These are phyloP conservation scores for Macrobrachium nipponense DNA, from an alignment of 1,140 invertebrate species.

Conservation along the genomic window DNA sequence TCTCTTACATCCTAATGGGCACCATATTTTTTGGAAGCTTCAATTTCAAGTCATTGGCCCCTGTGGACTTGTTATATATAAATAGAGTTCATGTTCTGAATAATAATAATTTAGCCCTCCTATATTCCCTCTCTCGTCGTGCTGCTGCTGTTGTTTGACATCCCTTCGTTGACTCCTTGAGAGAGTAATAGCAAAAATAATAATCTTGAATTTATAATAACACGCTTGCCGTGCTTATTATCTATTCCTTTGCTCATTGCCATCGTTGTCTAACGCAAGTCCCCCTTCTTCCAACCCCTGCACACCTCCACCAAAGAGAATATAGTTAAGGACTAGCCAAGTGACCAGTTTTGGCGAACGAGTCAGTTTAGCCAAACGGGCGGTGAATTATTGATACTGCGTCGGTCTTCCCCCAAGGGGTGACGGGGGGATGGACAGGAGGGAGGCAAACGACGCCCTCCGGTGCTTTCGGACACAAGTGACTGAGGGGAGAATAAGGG, in stretches of 20 bases:
- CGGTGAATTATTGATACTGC: conserved; percentile 15
- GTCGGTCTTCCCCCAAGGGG: neutral
- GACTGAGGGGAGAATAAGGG: neutral
- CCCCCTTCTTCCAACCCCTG: neutral
- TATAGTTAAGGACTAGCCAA: neutral
- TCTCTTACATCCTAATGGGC: too few species aligned
- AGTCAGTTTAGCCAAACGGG: conserved; percentile 1
- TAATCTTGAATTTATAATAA: too few species aligned
- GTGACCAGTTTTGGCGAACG: neutral
- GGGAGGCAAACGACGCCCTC: neutral
- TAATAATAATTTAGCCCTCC: too few species aligned
- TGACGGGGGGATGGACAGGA: neutral
- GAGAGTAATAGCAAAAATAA: too few species aligned
- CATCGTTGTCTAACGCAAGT: neutral
- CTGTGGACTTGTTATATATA: too few species aligned
- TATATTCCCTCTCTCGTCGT: too few species aligned
- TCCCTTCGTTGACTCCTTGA: too few species aligned
- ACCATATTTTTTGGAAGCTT: too few species aligned
- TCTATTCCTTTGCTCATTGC: neutral
- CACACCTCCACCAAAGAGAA: neutral
- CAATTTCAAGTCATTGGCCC: too few species aligned
- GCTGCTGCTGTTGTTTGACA: too few species aligned
- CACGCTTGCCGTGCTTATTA: too few species aligned
- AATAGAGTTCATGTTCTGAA: too few species aligned
- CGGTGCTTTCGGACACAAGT: neutral